These are phyloP conservation scores for Cynopterus brachyotis DNA, from an alignment of 2,113 vertebrate species.

Conservation along the genomic window DNA sequence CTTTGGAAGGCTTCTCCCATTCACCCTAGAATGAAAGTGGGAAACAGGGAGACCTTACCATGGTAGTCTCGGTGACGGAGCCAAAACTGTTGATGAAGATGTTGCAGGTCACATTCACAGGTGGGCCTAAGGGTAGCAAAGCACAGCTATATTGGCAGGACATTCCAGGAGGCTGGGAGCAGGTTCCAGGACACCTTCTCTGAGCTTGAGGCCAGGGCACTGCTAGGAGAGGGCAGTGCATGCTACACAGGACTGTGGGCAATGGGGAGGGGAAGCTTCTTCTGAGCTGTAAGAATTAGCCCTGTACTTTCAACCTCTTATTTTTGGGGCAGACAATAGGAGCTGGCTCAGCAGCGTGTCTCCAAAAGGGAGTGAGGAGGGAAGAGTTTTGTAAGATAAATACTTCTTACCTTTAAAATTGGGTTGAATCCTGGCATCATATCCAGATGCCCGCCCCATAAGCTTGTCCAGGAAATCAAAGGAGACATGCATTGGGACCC, in stretches of 20 bases:
- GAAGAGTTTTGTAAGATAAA: background rate
- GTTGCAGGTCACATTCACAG: constrained; percentile 97
- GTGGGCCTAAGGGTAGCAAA: constrained; percentile 86
- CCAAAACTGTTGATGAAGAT: constrained; percentile 99
- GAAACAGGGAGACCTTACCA: constrained; percentile 86
- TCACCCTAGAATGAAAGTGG: background rate
- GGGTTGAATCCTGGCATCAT: constrained; percentile 95
- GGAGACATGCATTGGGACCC: constrained; percentile 87
- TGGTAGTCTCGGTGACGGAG: constrained; percentile 95
- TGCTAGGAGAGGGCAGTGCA: constrained; percentile 20
- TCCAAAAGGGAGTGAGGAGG: background rate
- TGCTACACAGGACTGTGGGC: background rate
- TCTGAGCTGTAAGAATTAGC: constrained; percentile 1
- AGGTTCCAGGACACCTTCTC: background rate
- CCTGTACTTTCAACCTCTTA: background rate
- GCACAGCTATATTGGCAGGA: constrained; percentile 36
- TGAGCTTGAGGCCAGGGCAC: background rate
- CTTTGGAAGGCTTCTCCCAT: background rate
- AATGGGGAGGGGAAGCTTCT: background rate
- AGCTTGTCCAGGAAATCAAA: constrained; percentile 98
- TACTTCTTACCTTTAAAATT: constrained; percentile 94
- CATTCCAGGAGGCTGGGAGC: constrained; percentile 7
- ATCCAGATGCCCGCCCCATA: constrained; percentile 95
- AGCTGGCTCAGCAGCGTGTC: background rate
- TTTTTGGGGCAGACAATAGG: background rate